Evolutionary conservation across 2,888 invertebrate species (phyloP).

Genomic region (Mesopsocus fuscifrons): DNA sequence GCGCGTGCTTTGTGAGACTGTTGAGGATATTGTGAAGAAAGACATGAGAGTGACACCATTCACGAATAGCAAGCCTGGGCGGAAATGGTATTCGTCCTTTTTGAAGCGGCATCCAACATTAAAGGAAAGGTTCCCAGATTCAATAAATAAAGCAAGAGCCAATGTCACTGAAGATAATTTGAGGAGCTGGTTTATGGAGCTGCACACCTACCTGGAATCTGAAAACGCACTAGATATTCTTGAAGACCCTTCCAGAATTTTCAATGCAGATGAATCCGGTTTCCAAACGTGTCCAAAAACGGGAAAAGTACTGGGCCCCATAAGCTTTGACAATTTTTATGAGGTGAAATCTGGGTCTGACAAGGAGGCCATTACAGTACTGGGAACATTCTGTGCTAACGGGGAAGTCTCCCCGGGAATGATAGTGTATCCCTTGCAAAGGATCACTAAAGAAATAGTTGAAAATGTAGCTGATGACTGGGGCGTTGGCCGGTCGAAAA

Average conservation of each 20-base stretch:
- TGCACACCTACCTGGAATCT: not conserved
- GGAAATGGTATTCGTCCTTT: not conserved
- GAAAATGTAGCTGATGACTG: constrained; percentile 20
- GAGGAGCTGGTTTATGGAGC: not conserved
- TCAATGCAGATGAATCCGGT: constrained; percentile 13
- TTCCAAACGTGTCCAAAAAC: constrained; percentile 10
- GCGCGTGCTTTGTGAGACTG: not conserved
- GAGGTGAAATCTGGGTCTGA: constrained; percentile 6
- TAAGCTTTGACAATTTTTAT: constrained; percentile 10
- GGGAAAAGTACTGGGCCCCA: constrained; percentile 11
- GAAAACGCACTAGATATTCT: not conserved
- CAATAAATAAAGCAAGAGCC: not conserved
- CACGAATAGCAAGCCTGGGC: not conserved
- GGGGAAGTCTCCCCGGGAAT: constrained; percentile 9
- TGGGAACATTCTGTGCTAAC: constrained; percentile 9
- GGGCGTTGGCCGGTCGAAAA: constrained; percentile 24
- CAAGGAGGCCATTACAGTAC: constrained; percentile 9
- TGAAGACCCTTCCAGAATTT: constrained; percentile 7
- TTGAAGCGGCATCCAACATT: constrained; percentile 5
- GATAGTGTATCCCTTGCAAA: constrained; percentile 7
- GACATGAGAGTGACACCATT: not conserved
- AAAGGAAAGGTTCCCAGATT: not conserved
- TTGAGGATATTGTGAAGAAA: not conserved
- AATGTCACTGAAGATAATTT: not conserved
- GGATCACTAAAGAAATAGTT: constrained; percentile 12